Base-by-base conservation (phyloP, 1,140 invertebrate genomes). In the Drosophila sucinea region DNA sequence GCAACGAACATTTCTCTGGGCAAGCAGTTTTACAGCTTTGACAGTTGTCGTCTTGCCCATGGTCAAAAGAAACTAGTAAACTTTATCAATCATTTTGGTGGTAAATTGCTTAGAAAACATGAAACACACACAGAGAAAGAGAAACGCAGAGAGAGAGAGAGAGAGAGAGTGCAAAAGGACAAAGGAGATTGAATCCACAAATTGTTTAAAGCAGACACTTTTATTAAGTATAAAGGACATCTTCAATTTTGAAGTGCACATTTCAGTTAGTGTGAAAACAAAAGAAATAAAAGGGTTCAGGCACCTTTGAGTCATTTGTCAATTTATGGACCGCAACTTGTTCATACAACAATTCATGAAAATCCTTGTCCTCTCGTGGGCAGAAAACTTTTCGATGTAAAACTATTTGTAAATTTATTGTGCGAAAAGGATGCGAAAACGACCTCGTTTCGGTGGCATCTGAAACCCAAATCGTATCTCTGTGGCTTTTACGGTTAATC, bases 21-120 rank as follows among this genome's bases (percentile, higher is more conserved):
- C 56, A 60, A 70, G 47, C 56, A 55, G 58, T 64, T 79, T 70
- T 72, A 38, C 55, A 51, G 68, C 63, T 77, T 67, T 78, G 57
- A 60, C 47, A 77, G 73, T 77, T 70, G 62, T 60, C 64, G 60
- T 51, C 44, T 51, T 51, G 61, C 40, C 40, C 30, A 58, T 41
- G 75, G 40, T 38, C 55, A 74, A 76, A 58, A 61, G 71, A 70
- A 70, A 60, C 30, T 38, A 44, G 55, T 23, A 60, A 85, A 91
- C 73, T 91, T 91, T 90, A 91, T 91, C 90, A 91, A 91, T 91
- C 90, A 91, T 91, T 91, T 91, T 86, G 90, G 76, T 71, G 90
- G 77, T 91, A 90, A 91, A 91, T 91, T 91, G 89, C 81, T 90
- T 86, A 81, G 89, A 83, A 86, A 86, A 89, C 81, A 77, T 81